Percentiles rank a stretch among this genome's conserved stretches.
phyloP scores from a whole-genome alignment of 92 coral and sea anemone species.

The Meandrina meandrites region DNA sequence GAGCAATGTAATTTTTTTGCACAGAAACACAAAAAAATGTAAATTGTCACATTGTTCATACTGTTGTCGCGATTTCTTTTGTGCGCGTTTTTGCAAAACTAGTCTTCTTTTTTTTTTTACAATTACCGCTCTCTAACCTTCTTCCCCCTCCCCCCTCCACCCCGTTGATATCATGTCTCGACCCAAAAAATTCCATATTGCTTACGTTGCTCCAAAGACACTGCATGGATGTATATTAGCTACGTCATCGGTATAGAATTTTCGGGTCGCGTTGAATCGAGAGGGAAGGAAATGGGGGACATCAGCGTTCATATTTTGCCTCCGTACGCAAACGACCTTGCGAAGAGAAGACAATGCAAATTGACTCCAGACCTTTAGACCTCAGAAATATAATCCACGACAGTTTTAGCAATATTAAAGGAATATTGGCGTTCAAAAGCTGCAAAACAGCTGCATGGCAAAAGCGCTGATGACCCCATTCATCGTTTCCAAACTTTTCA shows the following conservation, averaged over 20 bases:
- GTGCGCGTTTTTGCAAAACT: not conserved
- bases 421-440: too few species aligned
- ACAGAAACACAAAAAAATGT: not conserved
- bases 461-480: too few species aligned
- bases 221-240: not conserved
- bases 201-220: not conserved
- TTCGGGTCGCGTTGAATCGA: too few species aligned
- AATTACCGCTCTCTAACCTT: not conserved
- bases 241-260: not conserved
- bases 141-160: not conserved
- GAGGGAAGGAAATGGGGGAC: too few species aligned
- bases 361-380: too few species aligned
- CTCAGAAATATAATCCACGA: too few species aligned
- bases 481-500: too few species aligned
- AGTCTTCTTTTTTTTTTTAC: not conserved
- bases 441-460: too few species aligned
- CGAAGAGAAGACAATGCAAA: too few species aligned
- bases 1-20: not conserved
- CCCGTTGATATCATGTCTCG: not conserved
- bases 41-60: not conserved
- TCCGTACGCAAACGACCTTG: too few species aligned
- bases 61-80: not conserved
- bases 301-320: too few species aligned
- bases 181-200: not conserved
- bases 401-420: too few species aligned